phyloP scores from a whole-genome alignment of 2,888 invertebrate species.

The Drosophila picticornis region DNA sequence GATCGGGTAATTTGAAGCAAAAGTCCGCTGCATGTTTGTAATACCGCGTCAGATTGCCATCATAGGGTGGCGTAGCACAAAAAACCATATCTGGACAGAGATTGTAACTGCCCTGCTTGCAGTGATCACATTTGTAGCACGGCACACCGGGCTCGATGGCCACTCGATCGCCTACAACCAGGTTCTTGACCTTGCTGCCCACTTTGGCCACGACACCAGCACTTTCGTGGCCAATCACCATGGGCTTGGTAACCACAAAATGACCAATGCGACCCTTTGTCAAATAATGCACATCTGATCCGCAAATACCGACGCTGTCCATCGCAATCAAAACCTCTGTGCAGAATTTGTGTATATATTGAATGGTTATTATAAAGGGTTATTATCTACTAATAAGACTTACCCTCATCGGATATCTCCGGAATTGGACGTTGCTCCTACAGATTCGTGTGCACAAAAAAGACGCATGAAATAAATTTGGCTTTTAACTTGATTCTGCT shows the following conservation, averaged over 20 bases:
- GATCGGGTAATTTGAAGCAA: slow-evolving; percentile 94
- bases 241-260: slow-evolving; percentile 93
- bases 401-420: slow-evolving; percentile 89
- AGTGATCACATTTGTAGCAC: slow-evolving; percentile 93
- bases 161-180: slow-evolving; percentile 94
- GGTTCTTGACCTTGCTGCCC: slow-evolving; percentile 88
- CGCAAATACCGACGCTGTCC: slow-evolving; percentile 98
- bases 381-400: not conserved
- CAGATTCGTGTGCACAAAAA: slow-evolving; percentile 12
- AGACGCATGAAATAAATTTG: not conserved
- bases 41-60: slow-evolving; percentile 95
- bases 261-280: slow-evolving; percentile 93
- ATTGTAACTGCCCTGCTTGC: slow-evolving; percentile 95
- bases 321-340: slow-evolving; percentile 89
- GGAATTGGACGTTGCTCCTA: slow-evolving; percentile 94
- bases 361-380: not conserved
- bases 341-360: not conserved
- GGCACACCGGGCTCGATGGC: slow-evolving; percentile 97
- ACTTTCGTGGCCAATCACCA: slow-evolving; percentile 98
- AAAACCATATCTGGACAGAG: slow-evolving; percentile 94
- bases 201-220: slow-evolving; percentile 92
- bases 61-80: slow-evolving; percentile 97
- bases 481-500: not conserved
- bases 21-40: slow-evolving; percentile 96
- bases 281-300: slow-evolving; percentile 97